Conservation (phyloP, 2,113 vertebrate genomes). For the Pelecanus crispus region DNA sequence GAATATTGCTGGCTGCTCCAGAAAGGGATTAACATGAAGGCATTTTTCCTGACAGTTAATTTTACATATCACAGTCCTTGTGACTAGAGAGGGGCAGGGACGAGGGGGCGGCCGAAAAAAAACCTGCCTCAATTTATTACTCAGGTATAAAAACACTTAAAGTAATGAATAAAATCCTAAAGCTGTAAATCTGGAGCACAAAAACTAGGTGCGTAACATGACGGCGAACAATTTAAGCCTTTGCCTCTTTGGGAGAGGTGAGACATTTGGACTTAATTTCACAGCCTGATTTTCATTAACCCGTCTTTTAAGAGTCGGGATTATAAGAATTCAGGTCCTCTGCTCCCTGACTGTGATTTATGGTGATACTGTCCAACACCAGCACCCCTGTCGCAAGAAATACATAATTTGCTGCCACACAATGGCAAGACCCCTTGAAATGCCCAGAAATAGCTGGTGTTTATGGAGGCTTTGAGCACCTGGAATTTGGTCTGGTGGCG, state of each 20-base stretch:
- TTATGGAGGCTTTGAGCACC: background rate
- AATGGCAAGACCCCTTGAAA: conserved; percentile 11
- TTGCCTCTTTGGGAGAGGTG: conserved; percentile 54
- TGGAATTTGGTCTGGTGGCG: background rate
- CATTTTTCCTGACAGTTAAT: conserved; percentile 62
- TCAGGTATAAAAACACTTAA: conserved; percentile 66
- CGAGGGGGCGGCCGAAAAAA: background rate
- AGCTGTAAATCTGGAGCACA: conserved; percentile 68
- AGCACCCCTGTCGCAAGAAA: conserved; percentile 39
- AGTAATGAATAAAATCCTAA: conserved; percentile 77
- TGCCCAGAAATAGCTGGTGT: background rate
- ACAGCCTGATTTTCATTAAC: conserved; percentile 73
- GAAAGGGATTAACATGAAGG: conserved; percentile 61
- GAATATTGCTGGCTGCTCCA: conserved; percentile 57
- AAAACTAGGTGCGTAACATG: conserved; percentile 40
- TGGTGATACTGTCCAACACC: conserved; percentile 19
- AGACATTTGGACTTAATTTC: conserved; percentile 60
- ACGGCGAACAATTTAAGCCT: conserved; percentile 54
- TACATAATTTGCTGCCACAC: conserved; percentile 44
- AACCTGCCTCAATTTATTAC: conserved; percentile 57
- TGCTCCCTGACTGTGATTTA: conserved; percentile 67
- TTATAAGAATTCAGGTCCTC: conserved; percentile 57
- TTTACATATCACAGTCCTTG: conserved; percentile 57
- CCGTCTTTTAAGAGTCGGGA: conserved; percentile 54
- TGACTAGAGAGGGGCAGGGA: conserved; percentile 41